Evolutionary conservation across 2,797 vertebrate species (phyloP), one percentile per base, ranked within the genome.

Genomic region (Xenopus petersii): DNA sequence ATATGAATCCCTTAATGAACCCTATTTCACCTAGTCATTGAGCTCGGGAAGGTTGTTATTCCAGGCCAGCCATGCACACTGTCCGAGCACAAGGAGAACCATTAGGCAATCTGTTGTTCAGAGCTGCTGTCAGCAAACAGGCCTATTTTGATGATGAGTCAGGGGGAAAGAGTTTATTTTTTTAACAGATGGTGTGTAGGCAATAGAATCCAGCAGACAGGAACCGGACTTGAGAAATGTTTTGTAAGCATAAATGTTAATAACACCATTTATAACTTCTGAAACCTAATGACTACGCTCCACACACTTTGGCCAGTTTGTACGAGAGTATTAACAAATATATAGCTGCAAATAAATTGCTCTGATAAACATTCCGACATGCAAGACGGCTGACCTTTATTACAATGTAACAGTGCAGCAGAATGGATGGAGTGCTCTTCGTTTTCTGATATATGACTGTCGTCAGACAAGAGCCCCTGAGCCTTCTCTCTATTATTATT

Each of bases 241-340:
- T 64, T 46, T 64, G 62, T 64, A 64, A 64, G 62, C 62, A 64
- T 30, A 46, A 64, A 64, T 64, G 63, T 65, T 65, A 65, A 47
- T 65, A 48, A 48, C 36, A 10, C 36, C 42, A 65, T 65, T 65
- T 65, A 65, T 47, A 47, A 36, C 62, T 42, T 36, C 12, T 62
- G 24, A 33, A 62, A 12, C 54, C 24, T 62, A 62, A 26, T 62
- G 21, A 26, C 24, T 62, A 10, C 13, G 30, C 60, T 30, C 15
- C 24, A 12, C 16, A 30, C 30, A 62, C 58, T 26, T 62, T 62
- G 24, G 24, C 26, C 12, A 33, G 15, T 9, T 62, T 62, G 10
- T 12, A 33, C 24, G 16, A 15, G 13, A 12, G 7, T 5, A 17
- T 3, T 56, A 56, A 56, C 15, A 56, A 56, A 56, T 15, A 16